A percentile compares a stretch with the other conserved stretches of the same genome.
Conservation (phyloP, 2,888 invertebrate genomes). For the Sphaerophoria taeniata region DNA sequence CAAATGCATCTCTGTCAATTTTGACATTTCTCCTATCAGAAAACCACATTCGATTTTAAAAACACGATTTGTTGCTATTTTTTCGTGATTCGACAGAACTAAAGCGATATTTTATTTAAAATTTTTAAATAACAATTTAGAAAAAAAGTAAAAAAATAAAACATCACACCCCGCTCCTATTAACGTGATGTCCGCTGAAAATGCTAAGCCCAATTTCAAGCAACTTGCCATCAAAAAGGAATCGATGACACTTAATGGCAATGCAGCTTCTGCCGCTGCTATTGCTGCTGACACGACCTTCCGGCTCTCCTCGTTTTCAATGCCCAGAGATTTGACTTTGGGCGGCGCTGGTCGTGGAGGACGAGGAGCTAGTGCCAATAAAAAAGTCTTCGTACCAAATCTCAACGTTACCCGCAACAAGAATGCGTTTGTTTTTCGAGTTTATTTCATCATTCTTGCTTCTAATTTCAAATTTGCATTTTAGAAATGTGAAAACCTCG, state of each 20-base stretch:
- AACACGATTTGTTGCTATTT: conserved; percentile 43
- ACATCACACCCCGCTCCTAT: not conserved
- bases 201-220: conserved; percentile 77
- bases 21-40: conserved; percentile 31
- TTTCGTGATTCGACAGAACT: not conserved
- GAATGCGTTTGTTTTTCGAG: conserved; percentile 81
- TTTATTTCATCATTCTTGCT: not conserved
- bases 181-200: conserved; percentile 72
- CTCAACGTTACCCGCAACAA: conserved; percentile 86
- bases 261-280: conserved; percentile 42
- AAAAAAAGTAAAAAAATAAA: not conserved
- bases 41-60: conserved; percentile 29
- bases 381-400: conserved; percentile 86
- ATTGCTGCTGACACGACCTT: conserved; percentile 46
- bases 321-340: conserved; percentile 85
- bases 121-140: not conserved
- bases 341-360: conserved; percentile 79
- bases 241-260: conserved; percentile 75
- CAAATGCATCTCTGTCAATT: conserved; percentile 5
- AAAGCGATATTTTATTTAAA: not conserved
- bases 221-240: conserved; percentile 61
- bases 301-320: conserved; percentile 84
- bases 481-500: conserved; percentile 82
- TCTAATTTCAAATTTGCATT: not conserved
- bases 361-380: conserved; percentile 81